Percentiles rank a stretch among this genome's conserved stretches.
Evolutionary conservation across 2,797 vertebrate genomes (phyloP).

Genomic region (Macropus fuliginosus): DNA sequence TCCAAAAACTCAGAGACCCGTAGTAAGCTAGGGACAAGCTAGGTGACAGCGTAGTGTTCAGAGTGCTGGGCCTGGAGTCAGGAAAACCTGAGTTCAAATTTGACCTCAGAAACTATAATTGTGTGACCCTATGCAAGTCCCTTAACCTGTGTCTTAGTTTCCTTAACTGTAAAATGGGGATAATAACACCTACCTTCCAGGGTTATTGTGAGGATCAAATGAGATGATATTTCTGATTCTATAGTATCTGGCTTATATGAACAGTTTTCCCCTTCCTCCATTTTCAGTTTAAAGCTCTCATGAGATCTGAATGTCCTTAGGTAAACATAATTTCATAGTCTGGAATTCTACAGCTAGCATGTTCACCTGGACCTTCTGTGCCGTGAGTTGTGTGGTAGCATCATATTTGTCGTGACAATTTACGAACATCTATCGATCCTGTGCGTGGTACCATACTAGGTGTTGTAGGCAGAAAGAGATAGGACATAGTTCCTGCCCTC

Average conservation of each 20-base stretch:
- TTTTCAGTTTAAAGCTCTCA: not conserved
- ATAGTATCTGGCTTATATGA: not conserved
- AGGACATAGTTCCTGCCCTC: not conserved
- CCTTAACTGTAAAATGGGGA: not conserved
- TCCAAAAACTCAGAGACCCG: not conserved
- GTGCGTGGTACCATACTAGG: not conserved
- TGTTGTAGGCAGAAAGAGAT: not conserved
- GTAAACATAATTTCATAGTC: not conserved
- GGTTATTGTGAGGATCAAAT: not conserved
- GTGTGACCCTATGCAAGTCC: not conserved
- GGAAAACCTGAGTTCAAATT: not conserved
- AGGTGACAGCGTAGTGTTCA: fast-evolving
- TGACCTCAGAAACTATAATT: not conserved
- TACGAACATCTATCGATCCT: not conserved
- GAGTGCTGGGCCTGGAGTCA: not conserved
- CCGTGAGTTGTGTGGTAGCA: not conserved
- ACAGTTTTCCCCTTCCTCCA: not conserved
- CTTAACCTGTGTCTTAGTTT: not conserved
- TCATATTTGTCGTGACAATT: not conserved
- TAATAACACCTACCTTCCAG: not conserved
- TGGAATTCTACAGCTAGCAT: not conserved
- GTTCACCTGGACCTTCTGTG: not conserved
- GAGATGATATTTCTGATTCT: not conserved
- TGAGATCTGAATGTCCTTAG: not conserved
- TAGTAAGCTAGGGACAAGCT: not conserved